Conservation (phyloP, 2,113 vertebrate genomes). For the Alligator sinensis region DNA sequence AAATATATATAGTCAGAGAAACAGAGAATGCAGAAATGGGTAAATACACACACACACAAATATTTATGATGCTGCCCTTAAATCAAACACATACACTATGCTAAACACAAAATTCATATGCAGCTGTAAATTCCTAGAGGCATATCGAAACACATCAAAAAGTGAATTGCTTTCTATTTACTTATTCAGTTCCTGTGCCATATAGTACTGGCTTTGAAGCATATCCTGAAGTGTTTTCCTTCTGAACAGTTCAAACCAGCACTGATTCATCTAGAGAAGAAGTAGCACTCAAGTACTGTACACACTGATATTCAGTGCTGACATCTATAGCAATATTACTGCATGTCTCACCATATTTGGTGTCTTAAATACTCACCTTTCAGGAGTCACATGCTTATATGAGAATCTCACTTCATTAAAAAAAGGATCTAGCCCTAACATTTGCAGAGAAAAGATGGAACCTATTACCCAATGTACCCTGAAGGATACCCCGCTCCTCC, state of each 20-base stretch:
- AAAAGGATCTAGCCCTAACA: background rate
- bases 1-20: background rate
- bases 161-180: slow-evolving; percentile 20
- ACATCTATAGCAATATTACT: background rate
- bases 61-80: slow-evolving; percentile 16
- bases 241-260: background rate
- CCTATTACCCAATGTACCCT: background rate
- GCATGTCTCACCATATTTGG: background rate
- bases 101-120: slow-evolving; percentile 30
- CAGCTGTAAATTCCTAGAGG: slow-evolving; percentile 40
- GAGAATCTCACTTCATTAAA: background rate
- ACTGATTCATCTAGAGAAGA: background rate
- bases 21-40: background rate
- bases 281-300: background rate
- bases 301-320: rapidly evolving
- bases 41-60: slow-evolving; percentile 16
- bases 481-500: background rate
- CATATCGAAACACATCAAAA: slow-evolving; percentile 50
- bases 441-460: background rate
- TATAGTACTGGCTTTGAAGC: background rate
- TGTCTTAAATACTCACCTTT: background rate
- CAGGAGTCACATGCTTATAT: background rate
- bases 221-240: slow-evolving; percentile 5
- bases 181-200: background rate
- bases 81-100: slow-evolving; percentile 1